These are phyloP conservation scores for silkworm (Bombyx mori) DNA, from an alignment of 1,140 invertebrate genomes.

Conservation along the genomic window DNA sequence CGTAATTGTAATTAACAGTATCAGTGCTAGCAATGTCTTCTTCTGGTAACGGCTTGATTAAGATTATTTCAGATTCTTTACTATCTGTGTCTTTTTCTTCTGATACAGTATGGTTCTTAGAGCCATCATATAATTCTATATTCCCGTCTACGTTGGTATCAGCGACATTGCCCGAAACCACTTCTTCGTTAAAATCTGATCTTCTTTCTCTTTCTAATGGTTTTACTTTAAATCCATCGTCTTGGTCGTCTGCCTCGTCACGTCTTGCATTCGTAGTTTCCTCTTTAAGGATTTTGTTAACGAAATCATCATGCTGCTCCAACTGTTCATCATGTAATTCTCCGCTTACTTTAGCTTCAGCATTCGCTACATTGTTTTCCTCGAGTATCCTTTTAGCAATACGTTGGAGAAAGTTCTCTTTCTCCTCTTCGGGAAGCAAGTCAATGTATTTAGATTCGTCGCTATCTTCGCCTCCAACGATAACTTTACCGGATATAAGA, in stretches of 20 bases:
- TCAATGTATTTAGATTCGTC: conserved; percentile 46
- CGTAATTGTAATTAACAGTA: too few relatives aligned
- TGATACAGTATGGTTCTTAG: not conserved
- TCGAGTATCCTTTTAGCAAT: conserved; percentile 9
- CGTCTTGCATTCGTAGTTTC: conserved; percentile 32
- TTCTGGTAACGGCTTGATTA: not conserved
- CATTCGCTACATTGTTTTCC: conserved; percentile 42
- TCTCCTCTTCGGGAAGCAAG: conserved; percentile 41
- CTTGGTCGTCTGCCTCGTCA: conserved; percentile 5
- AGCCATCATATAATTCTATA: not conserved
- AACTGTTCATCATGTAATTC: conserved; percentile 38
- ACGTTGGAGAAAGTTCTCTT: conserved; percentile 32
- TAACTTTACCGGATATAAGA: not conserved
- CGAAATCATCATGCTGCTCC: conserved; percentile 33
- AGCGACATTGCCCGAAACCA: not conserved
- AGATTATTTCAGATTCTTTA: not conserved
- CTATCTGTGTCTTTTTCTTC: not conserved
- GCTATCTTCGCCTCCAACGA: conserved; percentile 16
- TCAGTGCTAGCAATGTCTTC: not conserved
- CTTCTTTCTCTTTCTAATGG: not conserved
- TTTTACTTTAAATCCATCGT: conserved; percentile 1
- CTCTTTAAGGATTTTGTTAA: conserved; percentile 38
- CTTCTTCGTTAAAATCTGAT: not conserved
- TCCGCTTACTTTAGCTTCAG: conserved; percentile 16
- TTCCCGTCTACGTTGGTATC: conserved; percentile 1